Conservation (phyloP, 92 coral and sea anemone species). For the Umimayanthus chanpuru region DNA sequence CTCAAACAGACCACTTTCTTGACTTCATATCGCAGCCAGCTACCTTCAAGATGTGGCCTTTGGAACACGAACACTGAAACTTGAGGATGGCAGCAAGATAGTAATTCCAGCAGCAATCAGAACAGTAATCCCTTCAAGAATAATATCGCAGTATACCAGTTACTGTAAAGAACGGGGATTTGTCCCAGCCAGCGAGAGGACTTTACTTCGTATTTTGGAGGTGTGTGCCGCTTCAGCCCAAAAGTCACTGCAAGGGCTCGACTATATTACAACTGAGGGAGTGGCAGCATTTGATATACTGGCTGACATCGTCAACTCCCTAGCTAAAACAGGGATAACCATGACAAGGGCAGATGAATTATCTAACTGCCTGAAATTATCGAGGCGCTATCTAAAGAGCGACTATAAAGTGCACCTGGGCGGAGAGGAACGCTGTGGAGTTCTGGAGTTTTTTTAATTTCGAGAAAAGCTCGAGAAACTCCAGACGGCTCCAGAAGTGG, state of each 20-base stretch:
- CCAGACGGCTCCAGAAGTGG: no score
- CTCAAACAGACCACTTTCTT: no score
- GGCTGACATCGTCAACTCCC: constrained; percentile 13
- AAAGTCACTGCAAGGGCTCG: constrained; percentile 44
- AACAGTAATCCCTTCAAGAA: constrained; percentile 20
- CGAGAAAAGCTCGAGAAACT: no score
- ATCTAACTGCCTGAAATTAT: not conserved
- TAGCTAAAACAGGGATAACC: not conserved
- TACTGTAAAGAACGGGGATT: constrained; percentile 41
- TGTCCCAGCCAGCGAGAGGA: constrained; percentile 36
- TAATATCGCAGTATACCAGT: constrained; percentile 37
- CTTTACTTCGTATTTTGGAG: constrained; percentile 44
- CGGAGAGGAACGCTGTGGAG: not conserved
- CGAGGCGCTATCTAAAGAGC: not conserved
- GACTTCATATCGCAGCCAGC: no score
- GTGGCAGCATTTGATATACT: constrained; percentile 38
- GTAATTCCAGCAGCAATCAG: no score
- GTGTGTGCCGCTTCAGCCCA: constrained; percentile 49
- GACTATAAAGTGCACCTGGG: constrained; percentile 11
- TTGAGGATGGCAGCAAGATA: no score
- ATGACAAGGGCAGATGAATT: constrained; percentile 5
- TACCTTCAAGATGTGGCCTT: no score
- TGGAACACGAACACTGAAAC: no score
- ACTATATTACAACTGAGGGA: constrained; percentile 38
- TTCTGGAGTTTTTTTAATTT: no score